Base-by-base conservation (phyloP, 2,888 invertebrate species). In the Thecocarcelia acutangulata region DNA sequence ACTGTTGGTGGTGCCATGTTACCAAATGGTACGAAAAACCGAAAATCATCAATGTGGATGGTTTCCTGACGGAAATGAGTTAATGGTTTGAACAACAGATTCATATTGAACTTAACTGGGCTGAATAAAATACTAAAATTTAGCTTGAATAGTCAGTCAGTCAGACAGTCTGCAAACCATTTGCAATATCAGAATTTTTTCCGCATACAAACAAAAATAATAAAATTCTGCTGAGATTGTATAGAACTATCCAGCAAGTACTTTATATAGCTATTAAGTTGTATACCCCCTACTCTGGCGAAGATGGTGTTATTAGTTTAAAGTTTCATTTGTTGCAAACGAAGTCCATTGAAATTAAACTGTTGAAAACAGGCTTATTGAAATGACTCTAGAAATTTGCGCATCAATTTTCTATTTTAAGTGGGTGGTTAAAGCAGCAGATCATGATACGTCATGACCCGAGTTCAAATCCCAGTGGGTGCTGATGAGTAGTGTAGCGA, bases 11-110 rank as follows among this genome's bases (percentile, higher is more conserved):
- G 82, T 82, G 42, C 69, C 82, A 66, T 64, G 70, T 50, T 75
- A 82, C 82, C 37, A 61, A 52, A 19, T 82, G 82, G 82, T 74
- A 82, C 82, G 78, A 78, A 78, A 52, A 73, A 70, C 58, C 72
- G 28, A 81, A 69, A 77, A 52, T 73, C 72, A 50, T 68, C 68
- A 68, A 33, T 68, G 44, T 56, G 61, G 52, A n/a, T 58, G 64
- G 56, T 77, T 69, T 21, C 17, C 37, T 54, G 42, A 66, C 3
- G 59, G 42, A 54, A 74, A 66, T 73, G 63, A 73, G 52, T 73
- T 54, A 74, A 74, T 74, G 73, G 63, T 46, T 74, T 56, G 63
- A 50, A 48, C 46, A 75, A 68, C 58, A 74, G 74, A 76, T 28
- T 74, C 48, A 64, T 74, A 74, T 74, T 42, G 64, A 74, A 58